phyloP scores from a whole-genome alignment of 2,797 vertebrate species.

The Rhabdomys pumilio region DNA sequence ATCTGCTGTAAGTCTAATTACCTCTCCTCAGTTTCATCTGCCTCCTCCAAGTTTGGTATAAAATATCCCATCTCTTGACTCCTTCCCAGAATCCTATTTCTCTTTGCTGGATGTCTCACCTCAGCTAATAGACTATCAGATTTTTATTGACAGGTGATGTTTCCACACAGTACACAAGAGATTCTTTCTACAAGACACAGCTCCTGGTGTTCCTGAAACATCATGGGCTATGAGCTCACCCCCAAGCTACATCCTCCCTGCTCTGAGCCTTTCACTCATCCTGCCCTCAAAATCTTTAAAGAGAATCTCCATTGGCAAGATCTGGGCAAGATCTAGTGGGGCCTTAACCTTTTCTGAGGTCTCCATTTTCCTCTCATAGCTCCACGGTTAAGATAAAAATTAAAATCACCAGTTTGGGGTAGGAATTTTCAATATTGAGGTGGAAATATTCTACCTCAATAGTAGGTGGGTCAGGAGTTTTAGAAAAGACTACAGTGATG shows the following conservation, averaged over 20 bases:
- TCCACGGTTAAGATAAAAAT: background rate
- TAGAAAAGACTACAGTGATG: background rate
- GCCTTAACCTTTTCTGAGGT: constrained; percentile 25
- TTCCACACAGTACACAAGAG: too few relatives aligned
- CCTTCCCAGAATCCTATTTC: too few relatives aligned
- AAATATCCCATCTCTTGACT: too few relatives aligned
- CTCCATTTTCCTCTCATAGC: background rate
- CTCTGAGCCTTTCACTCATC: constrained; percentile 22
- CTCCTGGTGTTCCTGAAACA: background rate
- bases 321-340: background rate
- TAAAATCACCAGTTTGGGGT: background rate
- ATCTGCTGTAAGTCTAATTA: too few relatives aligned
- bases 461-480: background rate
- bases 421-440: background rate
- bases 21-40: too few relatives aligned
- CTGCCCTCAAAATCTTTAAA: constrained; percentile 40
- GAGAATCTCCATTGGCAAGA: background rate
- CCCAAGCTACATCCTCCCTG: background rate
- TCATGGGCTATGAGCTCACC: background rate
- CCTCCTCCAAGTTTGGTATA: too few relatives aligned
- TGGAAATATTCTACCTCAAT: background rate
- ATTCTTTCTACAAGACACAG: background rate
- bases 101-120: too few relatives aligned
- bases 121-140: too few relatives aligned
- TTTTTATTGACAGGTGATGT: too few relatives aligned